Evolutionary conservation across 2,888 invertebrate species (phyloP).

Genomic region (Amiota communis): DNA sequence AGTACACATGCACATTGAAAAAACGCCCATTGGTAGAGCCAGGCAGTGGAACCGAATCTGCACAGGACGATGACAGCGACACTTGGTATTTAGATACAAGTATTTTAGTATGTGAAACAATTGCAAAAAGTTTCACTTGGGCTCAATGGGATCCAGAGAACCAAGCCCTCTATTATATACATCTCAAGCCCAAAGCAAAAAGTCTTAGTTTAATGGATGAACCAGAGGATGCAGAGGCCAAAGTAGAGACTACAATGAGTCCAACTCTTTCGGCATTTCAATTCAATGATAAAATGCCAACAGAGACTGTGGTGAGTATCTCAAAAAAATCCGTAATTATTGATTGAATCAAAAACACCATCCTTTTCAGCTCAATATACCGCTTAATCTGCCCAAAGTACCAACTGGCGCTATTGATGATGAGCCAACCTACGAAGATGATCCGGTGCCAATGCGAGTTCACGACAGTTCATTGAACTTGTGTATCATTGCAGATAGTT

Average conservation of each 20-base stretch:
- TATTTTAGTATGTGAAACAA: constrained; percentile 75
- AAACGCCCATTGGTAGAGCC: constrained; percentile 35
- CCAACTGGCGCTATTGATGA: constrained; percentile 75
- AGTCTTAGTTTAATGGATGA: constrained; percentile 79
- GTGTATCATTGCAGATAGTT: constrained; percentile 83
- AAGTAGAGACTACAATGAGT: constrained; percentile 75
- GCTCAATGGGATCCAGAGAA: constrained; percentile 86
- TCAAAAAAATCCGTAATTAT: background rate
- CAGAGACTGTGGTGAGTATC: constrained; percentile 86
- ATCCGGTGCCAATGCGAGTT: constrained; percentile 84
- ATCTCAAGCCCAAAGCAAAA: constrained; percentile 81
- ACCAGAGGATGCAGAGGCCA: constrained; percentile 76
- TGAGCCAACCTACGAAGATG: constrained; percentile 81
- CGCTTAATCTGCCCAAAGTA: constrained; percentile 84
- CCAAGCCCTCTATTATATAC: constrained; percentile 88
- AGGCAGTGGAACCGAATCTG: constrained; percentile 2
- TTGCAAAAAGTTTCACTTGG: constrained; percentile 86
- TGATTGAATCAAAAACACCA: background rate
- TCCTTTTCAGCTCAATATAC: constrained; percentile 83
- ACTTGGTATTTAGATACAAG: constrained; percentile 76
- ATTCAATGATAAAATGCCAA: constrained; percentile 89
- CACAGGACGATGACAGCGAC: constrained; percentile 42
- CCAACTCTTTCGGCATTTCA: constrained; percentile 88
- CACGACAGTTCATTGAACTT: constrained; percentile 88
- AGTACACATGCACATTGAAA: constrained; percentile 71